These are phyloP conservation scores for Simalia tracyae DNA, from an alignment of 2,797 vertebrate species.

Conservation along the genomic window DNA sequence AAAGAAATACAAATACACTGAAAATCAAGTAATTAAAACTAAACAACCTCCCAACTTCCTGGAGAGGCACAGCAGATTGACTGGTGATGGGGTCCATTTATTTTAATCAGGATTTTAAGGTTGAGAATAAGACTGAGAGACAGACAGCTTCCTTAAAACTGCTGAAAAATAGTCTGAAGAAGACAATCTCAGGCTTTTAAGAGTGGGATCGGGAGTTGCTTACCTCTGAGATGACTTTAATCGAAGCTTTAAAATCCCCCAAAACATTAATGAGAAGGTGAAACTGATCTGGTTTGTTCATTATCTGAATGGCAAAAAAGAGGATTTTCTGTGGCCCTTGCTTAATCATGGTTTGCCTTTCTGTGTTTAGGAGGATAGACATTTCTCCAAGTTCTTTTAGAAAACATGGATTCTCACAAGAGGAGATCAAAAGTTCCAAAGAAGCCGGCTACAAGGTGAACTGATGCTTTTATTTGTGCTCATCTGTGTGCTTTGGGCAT, in stretches of 20 bases:
- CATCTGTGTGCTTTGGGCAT: conserved; percentile 91
- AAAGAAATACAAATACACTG: neutral
- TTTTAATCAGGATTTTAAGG: no score
- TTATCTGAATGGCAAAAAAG: neutral
- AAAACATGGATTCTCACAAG: conserved; percentile 96
- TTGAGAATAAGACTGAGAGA: neutral
- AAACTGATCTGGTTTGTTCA: neutral
- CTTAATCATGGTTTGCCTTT: conserved; percentile 32
- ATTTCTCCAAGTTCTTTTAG: conserved; percentile 99
- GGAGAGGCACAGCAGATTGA: neutral
- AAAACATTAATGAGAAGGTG: neutral
- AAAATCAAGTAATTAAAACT: neutral
- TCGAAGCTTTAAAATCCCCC: neutral
- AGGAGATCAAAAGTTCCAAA: conserved; percentile 92
- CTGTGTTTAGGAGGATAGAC: conserved; percentile 90
- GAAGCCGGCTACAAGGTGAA: conserved; percentile 98
- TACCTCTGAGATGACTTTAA: neutral
- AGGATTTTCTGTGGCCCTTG: fast-evolving
- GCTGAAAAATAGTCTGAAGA: neutral
- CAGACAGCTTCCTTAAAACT: neutral
- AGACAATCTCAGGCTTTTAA: neutral
- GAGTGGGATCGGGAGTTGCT: neutral
- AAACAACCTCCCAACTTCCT: neutral
- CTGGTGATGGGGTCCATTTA: no score
- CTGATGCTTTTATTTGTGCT: conserved; percentile 77